These are phyloP conservation scores for Amphipoea oculea DNA, from an alignment of 2,888 invertebrate genomes.

Conservation along the genomic window DNA sequence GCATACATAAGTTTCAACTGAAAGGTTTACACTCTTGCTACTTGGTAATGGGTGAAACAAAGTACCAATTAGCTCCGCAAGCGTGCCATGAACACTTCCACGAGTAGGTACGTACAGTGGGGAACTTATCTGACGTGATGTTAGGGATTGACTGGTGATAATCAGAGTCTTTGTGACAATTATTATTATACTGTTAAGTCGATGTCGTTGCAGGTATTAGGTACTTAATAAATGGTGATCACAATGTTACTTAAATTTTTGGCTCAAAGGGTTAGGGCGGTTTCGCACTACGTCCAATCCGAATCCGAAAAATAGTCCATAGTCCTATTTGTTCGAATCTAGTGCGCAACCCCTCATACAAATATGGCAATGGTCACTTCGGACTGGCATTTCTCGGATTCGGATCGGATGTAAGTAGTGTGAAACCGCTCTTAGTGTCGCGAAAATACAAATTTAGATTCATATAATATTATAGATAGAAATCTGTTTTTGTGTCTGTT, in stretches of 20 bases:
- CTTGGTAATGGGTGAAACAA: conserved; percentile 44
- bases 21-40: conserved; percentile 26
- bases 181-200: background rate
- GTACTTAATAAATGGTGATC: background rate
- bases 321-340: too few species aligned
- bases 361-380: too few species aligned
- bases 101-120: background rate
- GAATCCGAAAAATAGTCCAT: too few species aligned
- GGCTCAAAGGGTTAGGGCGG: background rate
- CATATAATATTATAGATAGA: background rate
- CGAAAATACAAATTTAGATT: background rate
- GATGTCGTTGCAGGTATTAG: background rate
- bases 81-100: conserved; percentile 30
- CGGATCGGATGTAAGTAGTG: too few species aligned
- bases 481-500: background rate
- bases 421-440: background rate
- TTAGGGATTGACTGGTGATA: background rate
- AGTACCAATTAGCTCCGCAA: conserved; percentile 50
- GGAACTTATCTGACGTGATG: background rate
- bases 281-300: too few species aligned
- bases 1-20: conserved; percentile 31
- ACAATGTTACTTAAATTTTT: background rate
- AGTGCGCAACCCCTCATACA: too few species aligned
- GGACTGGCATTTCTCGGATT: too few species aligned
- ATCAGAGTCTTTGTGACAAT: background rate